Conservation (phyloP, 2,888 invertebrate genomes). For the Drosophila siamana region DNA sequence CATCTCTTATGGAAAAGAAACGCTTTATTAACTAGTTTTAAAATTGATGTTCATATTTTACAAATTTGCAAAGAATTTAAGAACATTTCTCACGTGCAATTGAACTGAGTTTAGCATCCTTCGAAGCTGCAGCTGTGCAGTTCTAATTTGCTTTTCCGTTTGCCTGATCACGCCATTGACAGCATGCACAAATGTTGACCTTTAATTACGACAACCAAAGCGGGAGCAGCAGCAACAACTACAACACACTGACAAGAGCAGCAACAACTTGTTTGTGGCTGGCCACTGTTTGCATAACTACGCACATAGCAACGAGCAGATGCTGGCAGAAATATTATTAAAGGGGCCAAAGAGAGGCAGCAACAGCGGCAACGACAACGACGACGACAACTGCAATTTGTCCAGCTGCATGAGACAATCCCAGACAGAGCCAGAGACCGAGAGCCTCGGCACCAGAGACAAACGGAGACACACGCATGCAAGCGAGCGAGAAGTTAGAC, state of each 20-base stretch:
- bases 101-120: background rate
- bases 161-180: conserved; percentile 68
- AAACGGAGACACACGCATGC: conserved; percentile 54
- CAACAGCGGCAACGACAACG: conserved; percentile 39
- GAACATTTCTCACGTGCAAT: background rate
- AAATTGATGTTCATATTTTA: background rate
- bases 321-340: conserved; percentile 54
- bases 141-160: conserved; percentile 37
- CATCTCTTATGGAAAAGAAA: background rate
- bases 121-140: conserved; percentile 6
- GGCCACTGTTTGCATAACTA: conserved; percentile 81
- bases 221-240: conserved; percentile 34
- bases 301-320: conserved; percentile 67
- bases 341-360: conserved; percentile 43
- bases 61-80: background rate
- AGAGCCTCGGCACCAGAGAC: conserved; percentile 16
- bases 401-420: conserved; percentile 73
- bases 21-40: too few species aligned
- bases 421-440: conserved; percentile 21
- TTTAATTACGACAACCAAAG: conserved; percentile 78
- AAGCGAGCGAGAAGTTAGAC: conserved; percentile 13
- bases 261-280: conserved; percentile 71
- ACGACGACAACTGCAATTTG: conserved; percentile 82
- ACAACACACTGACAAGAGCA: conserved; percentile 38
- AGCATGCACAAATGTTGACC: conserved; percentile 82